Evolutionary conservation across 2,797 vertebrate species (phyloP).

Genomic region (Paguma larvata): DNA sequence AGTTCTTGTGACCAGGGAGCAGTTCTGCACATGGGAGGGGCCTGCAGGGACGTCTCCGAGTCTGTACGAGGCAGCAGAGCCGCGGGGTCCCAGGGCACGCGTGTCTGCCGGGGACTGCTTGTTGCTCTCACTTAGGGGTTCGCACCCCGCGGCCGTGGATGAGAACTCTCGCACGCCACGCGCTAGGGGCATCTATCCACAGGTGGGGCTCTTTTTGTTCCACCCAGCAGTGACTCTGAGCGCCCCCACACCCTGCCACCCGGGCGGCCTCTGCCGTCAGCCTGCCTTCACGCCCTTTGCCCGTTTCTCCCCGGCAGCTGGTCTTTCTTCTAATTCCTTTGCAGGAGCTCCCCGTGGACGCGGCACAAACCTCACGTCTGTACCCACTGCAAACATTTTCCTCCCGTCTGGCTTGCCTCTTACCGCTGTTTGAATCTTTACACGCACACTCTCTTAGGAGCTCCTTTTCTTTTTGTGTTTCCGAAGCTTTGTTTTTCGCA

Average conservation of each 20-base stretch:
- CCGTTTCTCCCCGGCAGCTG: not conserved
- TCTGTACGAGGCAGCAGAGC: not conserved
- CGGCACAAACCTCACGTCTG: fast-evolving
- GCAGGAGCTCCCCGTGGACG: not conserved
- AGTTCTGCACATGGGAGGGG: not conserved
- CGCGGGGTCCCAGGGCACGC: fast-evolving
- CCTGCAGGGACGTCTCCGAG: not conserved
- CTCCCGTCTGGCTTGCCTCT: not conserved
- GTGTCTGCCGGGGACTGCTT: not conserved
- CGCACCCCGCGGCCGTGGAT: fast-evolving
- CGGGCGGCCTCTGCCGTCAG: not conserved
- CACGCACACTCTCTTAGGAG: not conserved
- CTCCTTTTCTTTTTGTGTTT: not conserved
- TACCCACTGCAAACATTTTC: fast-evolving
- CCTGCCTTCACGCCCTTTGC: not conserved
- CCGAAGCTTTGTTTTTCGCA: not conserved
- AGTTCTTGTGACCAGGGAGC: not conserved
- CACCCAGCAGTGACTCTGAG: not conserved
- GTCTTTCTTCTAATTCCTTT: not conserved
- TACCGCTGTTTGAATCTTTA: no score
- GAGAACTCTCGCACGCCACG: not conserved
- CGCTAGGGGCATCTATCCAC: not conserved
- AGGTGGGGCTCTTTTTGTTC: fast-evolving
- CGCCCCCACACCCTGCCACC: not conserved
- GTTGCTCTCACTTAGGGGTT: no score